A percentile compares a stretch with the other conserved stretches of the same genome.
Conservation (phyloP, 2,797 vertebrate species). For the Perodicticus potto region DNA sequence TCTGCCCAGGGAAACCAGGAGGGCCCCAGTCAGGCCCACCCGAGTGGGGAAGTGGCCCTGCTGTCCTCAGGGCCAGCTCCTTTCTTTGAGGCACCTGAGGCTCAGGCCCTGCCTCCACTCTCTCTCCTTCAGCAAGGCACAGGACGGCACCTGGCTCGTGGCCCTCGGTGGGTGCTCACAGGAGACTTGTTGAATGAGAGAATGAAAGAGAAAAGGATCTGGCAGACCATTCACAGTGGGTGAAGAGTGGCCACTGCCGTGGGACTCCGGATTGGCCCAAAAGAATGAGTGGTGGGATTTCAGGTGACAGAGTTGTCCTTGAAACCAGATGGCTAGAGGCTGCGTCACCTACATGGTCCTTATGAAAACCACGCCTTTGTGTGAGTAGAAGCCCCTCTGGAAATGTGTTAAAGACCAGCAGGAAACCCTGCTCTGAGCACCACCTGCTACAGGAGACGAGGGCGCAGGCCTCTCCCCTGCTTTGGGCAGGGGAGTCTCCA, state of each 20-base stretch:
- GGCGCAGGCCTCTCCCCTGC: not conserved
- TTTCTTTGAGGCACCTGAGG: not conserved
- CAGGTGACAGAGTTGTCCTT: not conserved
- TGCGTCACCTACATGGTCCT: not conserved
- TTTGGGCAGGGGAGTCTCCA: not conserved
- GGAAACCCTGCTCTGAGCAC: not conserved
- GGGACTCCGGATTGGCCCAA: not conserved
- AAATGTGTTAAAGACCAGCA: not conserved
- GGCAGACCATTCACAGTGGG: not conserved
- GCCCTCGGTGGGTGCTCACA: not conserved
- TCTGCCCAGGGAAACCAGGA: not conserved
- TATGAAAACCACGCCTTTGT: not conserved
- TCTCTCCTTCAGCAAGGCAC: not conserved
- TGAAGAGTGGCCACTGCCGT: not conserved
- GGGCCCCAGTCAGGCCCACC: not conserved
- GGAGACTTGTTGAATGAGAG: not conserved
- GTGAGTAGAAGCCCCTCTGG: not conserved
- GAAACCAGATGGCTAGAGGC: not conserved
- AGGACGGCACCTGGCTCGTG: too few relatives aligned
- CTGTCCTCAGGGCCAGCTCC: not conserved
- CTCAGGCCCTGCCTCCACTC: fast-evolving
- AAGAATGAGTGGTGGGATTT: not conserved
- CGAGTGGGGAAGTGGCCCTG: not conserved
- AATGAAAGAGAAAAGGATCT: not conserved
- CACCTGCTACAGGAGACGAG: not conserved